phyloP scores from a whole-genome alignment of 2,797 vertebrate genomes.

The Forpus xanthops region DNA sequence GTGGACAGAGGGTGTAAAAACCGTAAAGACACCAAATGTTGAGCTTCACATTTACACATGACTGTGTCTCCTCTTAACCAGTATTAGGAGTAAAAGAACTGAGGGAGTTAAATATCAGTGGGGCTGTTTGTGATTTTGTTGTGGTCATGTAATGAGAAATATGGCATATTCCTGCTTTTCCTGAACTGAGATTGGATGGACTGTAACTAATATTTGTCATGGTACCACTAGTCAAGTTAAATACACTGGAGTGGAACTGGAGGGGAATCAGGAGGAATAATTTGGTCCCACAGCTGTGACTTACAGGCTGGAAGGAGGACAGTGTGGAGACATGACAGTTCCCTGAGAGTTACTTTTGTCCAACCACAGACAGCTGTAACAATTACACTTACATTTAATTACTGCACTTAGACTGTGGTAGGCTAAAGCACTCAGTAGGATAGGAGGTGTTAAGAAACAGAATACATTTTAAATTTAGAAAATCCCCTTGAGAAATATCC shows the following conservation, averaged over 20 bases:
- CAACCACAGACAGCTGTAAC: neutral
- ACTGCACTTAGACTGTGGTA: slow-evolving; percentile 21
- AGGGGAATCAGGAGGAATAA: neutral
- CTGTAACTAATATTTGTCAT: neutral
- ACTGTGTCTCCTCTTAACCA: neutral
- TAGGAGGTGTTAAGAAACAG: slow-evolving; percentile 49
- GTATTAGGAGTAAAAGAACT: neutral
- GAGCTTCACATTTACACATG: neutral
- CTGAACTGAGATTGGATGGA: neutral
- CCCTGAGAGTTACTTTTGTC: slow-evolving; percentile 2
- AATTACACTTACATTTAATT: slow-evolving; percentile 57
- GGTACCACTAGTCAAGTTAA: neutral
- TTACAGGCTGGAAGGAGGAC: neutral
- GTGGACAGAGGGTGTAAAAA: neutral
- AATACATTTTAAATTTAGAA: slow-evolving; percentile 59
- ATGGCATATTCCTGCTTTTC: neutral
- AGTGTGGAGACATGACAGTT: neutral
- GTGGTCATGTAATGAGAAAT: neutral
- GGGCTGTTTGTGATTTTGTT: neutral
- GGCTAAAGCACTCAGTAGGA: slow-evolving; percentile 3
- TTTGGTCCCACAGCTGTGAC: neutral
- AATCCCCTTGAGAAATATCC: slow-evolving; percentile 66
- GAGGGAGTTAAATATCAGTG: neutral
- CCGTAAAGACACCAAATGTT: neutral
- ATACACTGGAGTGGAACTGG: neutral